Conservation (phyloP, 2,797 vertebrate species). For the Anabas testudineus region DNA sequence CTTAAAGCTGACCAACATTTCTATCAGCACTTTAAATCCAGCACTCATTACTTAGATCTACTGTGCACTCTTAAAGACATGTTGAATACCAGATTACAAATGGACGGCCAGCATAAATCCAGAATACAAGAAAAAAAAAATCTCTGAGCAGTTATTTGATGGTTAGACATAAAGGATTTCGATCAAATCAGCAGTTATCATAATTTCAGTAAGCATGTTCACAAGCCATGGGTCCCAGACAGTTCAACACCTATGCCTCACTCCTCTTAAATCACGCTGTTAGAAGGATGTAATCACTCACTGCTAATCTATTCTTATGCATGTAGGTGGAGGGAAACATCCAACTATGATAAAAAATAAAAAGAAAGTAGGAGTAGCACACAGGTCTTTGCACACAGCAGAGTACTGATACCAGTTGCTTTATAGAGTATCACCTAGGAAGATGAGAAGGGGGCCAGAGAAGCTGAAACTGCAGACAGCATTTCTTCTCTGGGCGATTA, state of each 20-base stretch:
- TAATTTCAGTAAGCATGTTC: slow-evolving; percentile 19
- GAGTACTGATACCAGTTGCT: slow-evolving; percentile 38
- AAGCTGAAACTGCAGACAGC: slow-evolving; percentile 46
- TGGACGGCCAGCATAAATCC: slow-evolving; percentile 33
- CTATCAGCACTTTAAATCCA: slow-evolving; percentile 66
- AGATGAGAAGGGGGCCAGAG: slow-evolving; percentile 59
- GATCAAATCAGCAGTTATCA: slow-evolving; percentile 32
- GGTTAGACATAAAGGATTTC: slow-evolving; percentile 6
- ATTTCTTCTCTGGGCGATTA: slow-evolving; percentile 61
- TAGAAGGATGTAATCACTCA: slow-evolving; percentile 28
- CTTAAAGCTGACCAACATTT: slow-evolving; percentile 74
- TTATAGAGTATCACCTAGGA: slow-evolving; percentile 48
- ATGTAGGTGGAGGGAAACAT: slow-evolving; percentile 22
- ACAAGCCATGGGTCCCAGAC: not conserved
- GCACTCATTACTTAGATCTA: slow-evolving; percentile 68
- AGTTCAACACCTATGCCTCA: slow-evolving; percentile 16
- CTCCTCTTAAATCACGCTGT: slow-evolving; percentile 37
- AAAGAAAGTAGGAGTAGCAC: slow-evolving; percentile 16
- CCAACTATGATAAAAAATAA: slow-evolving; percentile 13
- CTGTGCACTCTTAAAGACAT: slow-evolving; percentile 45
- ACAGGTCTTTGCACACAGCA: slow-evolving; percentile 22
- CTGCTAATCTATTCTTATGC: slow-evolving; percentile 42
- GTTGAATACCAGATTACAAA: slow-evolving; percentile 49
- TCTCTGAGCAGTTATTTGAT: not conserved
- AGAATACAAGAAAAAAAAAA: slow-evolving; percentile 42